These are phyloP conservation scores for Formica exsecta DNA, from an alignment of 1,140 invertebrate species.

Conservation along the genomic window DNA sequence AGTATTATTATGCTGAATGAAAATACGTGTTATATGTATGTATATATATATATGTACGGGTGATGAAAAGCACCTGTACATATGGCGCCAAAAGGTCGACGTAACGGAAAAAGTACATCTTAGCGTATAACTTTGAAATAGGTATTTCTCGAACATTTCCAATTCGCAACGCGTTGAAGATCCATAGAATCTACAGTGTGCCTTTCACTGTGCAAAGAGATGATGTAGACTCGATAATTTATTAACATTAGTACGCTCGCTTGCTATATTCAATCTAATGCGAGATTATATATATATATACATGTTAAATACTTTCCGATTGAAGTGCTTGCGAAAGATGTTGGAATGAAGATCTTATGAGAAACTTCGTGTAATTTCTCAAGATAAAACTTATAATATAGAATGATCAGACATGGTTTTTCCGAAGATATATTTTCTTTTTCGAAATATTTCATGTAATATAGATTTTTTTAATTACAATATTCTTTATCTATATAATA, in stretches of 20 bases:
- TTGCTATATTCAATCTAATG: neutral
- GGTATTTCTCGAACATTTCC: conserved; percentile 16
- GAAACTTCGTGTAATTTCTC: neutral
- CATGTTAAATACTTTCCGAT: neutral
- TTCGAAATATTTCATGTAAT: neutral
- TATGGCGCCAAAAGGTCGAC: conserved; percentile 3
- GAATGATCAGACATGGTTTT: neutral
- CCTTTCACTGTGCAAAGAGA: conserved; percentile 19
- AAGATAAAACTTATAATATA: neutral
- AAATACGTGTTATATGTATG: neutral
- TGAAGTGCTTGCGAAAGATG: no score
- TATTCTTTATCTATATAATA: no score
- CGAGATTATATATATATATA: neutral
- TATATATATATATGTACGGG: neutral
- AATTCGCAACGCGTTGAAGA: conserved; percentile 15
- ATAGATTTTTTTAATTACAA: neutral
- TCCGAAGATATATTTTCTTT: neutral
- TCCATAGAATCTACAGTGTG: neutral
- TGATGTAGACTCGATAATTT: neutral
- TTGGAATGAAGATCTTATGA: neutral
- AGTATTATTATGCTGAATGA: neutral
- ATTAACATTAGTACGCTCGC: neutral
- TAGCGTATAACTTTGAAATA: neutral
- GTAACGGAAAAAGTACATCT: conserved; percentile 15
- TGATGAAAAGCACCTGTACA: conserved; percentile 17